Percentiles rank a stretch among this genome's conserved stretches.
Evolutionary conservation across 1,140 invertebrate genomes (phyloP).

Genomic region (Plodia interpunctella): DNA sequence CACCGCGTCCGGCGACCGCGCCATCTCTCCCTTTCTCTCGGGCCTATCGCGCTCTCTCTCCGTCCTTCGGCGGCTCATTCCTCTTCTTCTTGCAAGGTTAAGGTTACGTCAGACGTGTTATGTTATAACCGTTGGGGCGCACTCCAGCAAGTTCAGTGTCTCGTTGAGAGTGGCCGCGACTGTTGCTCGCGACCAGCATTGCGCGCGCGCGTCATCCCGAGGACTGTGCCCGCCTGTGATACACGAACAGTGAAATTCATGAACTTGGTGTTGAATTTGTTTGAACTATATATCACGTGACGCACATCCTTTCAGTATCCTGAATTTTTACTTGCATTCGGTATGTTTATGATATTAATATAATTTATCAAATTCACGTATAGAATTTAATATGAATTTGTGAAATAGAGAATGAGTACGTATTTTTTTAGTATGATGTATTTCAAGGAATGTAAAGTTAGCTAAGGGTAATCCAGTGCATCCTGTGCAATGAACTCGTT

Average conservation of each 20-base stretch:
- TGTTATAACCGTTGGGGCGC: constrained; percentile 77
- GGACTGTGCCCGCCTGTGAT: constrained; percentile 69
- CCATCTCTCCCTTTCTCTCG: constrained; percentile 71
- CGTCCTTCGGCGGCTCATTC: constrained; percentile 75
- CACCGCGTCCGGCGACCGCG: constrained; percentile 25
- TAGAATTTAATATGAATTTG: not conserved
- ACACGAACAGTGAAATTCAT: constrained; percentile 74
- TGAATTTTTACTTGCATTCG: constrained; percentile 6
- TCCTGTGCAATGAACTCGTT: constrained; percentile 58
- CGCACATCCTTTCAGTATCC: constrained; percentile 19
- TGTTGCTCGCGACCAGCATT: constrained; percentile 56
- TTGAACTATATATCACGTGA: constrained; percentile 66
- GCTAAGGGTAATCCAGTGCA: constrained; percentile 24
- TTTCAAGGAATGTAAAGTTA: not conserved
- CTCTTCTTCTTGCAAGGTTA: constrained; percentile 78
- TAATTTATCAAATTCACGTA: not conserved
- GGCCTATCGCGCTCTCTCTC: constrained; percentile 70
- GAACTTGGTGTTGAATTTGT: constrained; percentile 72
- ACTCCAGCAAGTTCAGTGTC: constrained; percentile 77
- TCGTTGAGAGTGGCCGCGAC: constrained; percentile 74
- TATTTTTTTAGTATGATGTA: not conserved
- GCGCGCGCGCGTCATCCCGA: constrained; percentile 48
- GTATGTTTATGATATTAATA: not conserved
- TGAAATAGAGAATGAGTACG: not conserved
- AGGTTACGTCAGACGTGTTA: constrained; percentile 77